phyloP scores from a whole-genome alignment of 2,797 vertebrate species.

The Macroramphosus scolopax region DNA sequence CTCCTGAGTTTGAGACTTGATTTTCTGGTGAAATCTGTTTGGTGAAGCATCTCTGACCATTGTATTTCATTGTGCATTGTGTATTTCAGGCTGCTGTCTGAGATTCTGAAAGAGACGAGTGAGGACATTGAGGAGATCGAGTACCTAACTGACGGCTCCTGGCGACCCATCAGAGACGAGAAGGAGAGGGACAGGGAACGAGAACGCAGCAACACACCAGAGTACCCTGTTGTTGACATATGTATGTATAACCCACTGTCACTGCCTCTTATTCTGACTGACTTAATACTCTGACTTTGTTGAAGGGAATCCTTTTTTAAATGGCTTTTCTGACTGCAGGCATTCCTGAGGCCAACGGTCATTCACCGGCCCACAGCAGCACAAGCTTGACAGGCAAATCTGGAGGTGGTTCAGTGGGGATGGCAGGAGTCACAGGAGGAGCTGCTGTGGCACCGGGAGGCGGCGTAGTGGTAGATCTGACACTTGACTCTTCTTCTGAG shows the following conservation, averaged over 20 bases:
- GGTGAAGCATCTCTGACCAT: conserved; percentile 14
- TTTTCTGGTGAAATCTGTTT: background rate
- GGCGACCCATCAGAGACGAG: conserved; percentile 92
- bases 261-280: background rate
- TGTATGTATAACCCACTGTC: conserved; percentile 73
- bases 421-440: conserved; percentile 68
- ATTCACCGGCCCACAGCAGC: conserved; percentile 83
- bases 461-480: conserved; percentile 91
- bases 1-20: background rate
- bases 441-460: conserved; percentile 57
- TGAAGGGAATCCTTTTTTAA: background rate
- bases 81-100: conserved; percentile 82
- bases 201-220: conserved; percentile 88
- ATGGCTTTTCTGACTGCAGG: conserved; percentile 66
- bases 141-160: conserved; percentile 94
- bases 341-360: conserved; percentile 86
- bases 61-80: no score
- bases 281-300: background rate
- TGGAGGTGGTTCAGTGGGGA: conserved; percentile 68
- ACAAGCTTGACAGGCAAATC: conserved; percentile 80
- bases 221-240: conserved; percentile 90
- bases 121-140: conserved; percentile 96
- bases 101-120: conserved; percentile 91
- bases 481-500: conserved; percentile 94
- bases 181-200: conserved; percentile 88